A percentile compares a stretch with the other conserved stretches of the same genome.
These are phyloP conservation scores for Athripsodes cinereus DNA, from an alignment of 2,888 invertebrate species.

Conservation along the genomic window DNA sequence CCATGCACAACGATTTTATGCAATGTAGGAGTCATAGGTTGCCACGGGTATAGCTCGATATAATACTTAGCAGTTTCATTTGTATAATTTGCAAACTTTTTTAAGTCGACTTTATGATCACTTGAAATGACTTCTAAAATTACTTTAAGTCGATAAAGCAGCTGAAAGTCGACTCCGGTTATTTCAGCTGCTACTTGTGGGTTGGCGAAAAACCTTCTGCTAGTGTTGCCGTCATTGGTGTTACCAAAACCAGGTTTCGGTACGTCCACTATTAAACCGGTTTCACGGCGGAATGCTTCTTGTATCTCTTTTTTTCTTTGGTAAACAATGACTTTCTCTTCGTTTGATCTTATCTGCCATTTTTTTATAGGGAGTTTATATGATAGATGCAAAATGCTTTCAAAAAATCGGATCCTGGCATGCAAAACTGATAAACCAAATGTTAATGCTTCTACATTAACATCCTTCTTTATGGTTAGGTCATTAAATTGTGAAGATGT, in stretches of 20 bases:
- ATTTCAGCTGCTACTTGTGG: neutral
- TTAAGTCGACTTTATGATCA: neutral
- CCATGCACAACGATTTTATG: conserved; percentile 31
- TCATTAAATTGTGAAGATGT: conserved; percentile 29
- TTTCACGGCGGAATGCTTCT: neutral
- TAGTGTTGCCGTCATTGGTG: neutral
- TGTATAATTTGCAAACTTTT: conserved; percentile 5
- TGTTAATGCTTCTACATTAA: conserved; percentile 3
- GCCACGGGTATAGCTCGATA: conserved; percentile 29
- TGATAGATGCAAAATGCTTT: conserved; percentile 13
- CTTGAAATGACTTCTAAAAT: neutral
- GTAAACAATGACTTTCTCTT: neutral
- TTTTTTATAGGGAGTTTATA: neutral
- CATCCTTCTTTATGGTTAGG: conserved; percentile 16
- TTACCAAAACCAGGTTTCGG: neutral
- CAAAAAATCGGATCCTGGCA: conserved; percentile 17
- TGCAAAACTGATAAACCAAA: conserved; percentile 17
- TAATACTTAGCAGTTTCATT: conserved; percentile 25
- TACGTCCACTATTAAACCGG: neutral
- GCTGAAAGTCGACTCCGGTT: neutral
- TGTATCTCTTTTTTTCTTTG: neutral
- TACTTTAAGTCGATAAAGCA: neutral
- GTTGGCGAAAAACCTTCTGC: neutral
- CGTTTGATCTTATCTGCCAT: neutral
- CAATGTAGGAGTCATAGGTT: conserved; percentile 30